Conservation (phyloP, 2,113 vertebrate species). For the Pollimyrus isidori region DNA sequence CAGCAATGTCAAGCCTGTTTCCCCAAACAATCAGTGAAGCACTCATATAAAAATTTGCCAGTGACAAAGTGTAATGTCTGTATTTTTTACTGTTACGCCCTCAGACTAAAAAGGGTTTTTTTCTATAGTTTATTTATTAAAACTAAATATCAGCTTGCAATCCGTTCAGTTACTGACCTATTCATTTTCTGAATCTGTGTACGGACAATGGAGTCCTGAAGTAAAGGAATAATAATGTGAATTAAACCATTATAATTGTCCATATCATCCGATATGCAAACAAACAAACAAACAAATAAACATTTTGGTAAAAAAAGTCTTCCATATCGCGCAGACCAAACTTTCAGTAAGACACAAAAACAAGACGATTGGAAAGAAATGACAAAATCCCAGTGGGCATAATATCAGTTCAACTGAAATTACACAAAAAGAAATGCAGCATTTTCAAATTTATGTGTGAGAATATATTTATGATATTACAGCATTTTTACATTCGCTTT, state of each 20-base stretch:
- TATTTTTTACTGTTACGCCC: neutral
- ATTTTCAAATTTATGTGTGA: neutral
- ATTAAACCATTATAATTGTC: neutral
- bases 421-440: neutral
- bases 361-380: neutral
- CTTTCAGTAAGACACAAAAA: neutral
- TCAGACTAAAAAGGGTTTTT: neutral
- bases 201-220: neutral
- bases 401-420: neutral
- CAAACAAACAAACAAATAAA: neutral
- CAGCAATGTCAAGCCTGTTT: neutral
- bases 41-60: neutral
- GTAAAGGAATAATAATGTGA: neutral
- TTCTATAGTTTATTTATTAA: neutral
- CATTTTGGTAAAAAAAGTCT: neutral
- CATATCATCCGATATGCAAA: neutral
- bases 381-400: neutral
- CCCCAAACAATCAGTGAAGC: neutral
- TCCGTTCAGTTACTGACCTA: neutral
- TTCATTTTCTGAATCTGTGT: neutral
- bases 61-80: neutral
- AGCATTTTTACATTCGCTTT: neutral
- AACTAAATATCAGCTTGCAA: neutral
- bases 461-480: neutral
- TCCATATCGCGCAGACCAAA: neutral